Evolutionary conservation across 2,888 invertebrate species (phyloP), one percentile per base, ranked within the genome.

Genomic region (Platycheirus rosarum): DNA sequence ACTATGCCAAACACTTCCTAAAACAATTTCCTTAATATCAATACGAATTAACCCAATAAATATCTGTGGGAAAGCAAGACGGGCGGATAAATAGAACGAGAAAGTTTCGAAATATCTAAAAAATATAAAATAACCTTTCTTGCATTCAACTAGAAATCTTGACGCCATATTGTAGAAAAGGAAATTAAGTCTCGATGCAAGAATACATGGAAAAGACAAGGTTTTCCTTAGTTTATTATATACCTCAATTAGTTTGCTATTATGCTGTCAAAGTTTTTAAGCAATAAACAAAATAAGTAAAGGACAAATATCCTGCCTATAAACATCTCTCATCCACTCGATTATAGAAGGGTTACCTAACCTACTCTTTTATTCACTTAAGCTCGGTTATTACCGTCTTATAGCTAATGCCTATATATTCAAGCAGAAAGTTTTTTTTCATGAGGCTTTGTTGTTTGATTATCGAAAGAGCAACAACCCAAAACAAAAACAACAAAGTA

Each of bases 181-280:
- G n/a, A n/a, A n/a, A n/a, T n/a, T n/a, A n/a, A n/a, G n/a, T n/a
- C n/a, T n/a, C n/a, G n/a, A n/a, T n/a, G n/a, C n/a, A n/a, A n/a
- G n/a, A n/a, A n/a, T n/a, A n/a, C n/a, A n/a, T n/a, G n/a, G 29
- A 63, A 35, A 16, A 49, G 42, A 37, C 32, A 26, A 49, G 51
- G 63, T 49, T 57, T 55, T 40, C 35, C 46, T 69, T 69, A 65
- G 69, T 79, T 74, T 69, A 79, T 74, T 79, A 74, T 79, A 74
- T 51, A 79, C 63, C 63, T 49, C 79, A 79, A 79, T 79, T 74
- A 79, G 74, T 69, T 14, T 63, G 57, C 71, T 65, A 71, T 77
- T 77, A 77, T 77, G 65, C 55, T 77, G 74, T 79, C 74, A 79
- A 79, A 79, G 79, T 74, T 74, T 79, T 63, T 37, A 46, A 55